Evolutionary conservation across 2,888 invertebrate species (phyloP), one percentile per base, ranked within the genome.

Genomic region (Nymphalis polychloros): DNA sequence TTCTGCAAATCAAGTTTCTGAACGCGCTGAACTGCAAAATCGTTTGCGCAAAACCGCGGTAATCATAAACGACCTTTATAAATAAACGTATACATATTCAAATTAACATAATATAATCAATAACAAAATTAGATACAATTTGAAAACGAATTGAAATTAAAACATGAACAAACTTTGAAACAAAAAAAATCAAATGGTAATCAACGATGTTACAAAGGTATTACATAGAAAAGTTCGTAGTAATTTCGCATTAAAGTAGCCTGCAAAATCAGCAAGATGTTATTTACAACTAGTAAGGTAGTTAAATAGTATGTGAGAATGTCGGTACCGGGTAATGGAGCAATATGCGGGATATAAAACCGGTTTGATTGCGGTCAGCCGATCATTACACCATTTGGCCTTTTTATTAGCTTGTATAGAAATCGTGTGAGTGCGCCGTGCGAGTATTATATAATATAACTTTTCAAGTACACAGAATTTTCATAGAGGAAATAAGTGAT

Each of bases 301-400:
- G 23, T 60, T 60, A 48, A 48, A 41, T 23, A 19, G 60, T 10
- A 60, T 27, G 60, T 48, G 60, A 50, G 50, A 50, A 50, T 52
- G 62, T 50, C 50, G 19, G 62, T 49, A 35, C 35, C 50, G 17
- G 23, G 31, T 62, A 62, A 50, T 62, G 62, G 62, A 49, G 35
- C 50, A 27, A 62, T 50, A 46, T 50, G 50, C 35, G 47, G 50
- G 50, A 19, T 59, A 60, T 62, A 50, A 50, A 50, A 62, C 62
- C 62, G 17, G 19, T 62, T 27, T 50, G 50, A 62, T 62, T 62
- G 62, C 62, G 62, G 62, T 62, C 50, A 16, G 35, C 31, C 62
- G 35, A 62, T 62, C 62, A 49, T 62, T 62, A 62, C 62, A 19
- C 19, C 35, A 62, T 50, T 62, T 31, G 50, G 50, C 31, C 62